These are phyloP conservation scores for Gymnocheta viridis DNA, from an alignment of 2,888 invertebrate genomes.

Conservation along the genomic window DNA sequence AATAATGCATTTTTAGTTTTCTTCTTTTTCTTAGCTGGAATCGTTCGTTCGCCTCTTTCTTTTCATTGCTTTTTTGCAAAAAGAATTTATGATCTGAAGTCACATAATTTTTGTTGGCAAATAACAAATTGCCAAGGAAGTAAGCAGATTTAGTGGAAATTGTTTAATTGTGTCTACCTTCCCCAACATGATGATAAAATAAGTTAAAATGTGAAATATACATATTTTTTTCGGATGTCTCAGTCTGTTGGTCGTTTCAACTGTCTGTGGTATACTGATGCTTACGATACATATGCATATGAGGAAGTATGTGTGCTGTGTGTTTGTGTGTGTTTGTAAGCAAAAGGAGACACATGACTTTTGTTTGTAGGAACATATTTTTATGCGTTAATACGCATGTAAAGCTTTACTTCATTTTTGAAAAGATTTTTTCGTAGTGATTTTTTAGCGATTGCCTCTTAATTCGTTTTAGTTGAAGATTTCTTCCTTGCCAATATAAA, in stretches of 20 bases:
- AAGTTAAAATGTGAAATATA: slow-evolving; percentile 64
- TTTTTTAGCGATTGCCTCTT: slow-evolving; percentile 49
- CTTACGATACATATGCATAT: neutral
- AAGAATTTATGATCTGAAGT: slow-evolving; percentile 80
- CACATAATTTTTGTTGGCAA: slow-evolving; percentile 81
- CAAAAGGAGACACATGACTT: slow-evolving; percentile 53
- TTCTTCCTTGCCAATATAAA: slow-evolving; percentile 14
- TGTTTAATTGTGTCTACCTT: slow-evolving; percentile 79
- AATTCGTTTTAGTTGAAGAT: slow-evolving; percentile 63
- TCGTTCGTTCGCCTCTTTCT: slow-evolving; percentile 39
- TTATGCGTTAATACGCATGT: slow-evolving; percentile 70
- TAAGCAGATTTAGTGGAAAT: slow-evolving; percentile 81
- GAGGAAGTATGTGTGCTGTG: neutral
- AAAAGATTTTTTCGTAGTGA: slow-evolving; percentile 44
- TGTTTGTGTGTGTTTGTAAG: slow-evolving; percentile 26
- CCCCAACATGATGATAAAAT: slow-evolving; percentile 65
- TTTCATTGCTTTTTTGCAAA: slow-evolving; percentile 71
- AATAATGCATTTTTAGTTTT: slow-evolving; percentile 48
- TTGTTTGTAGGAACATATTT: slow-evolving; percentile 57
- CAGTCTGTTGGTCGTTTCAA: neutral
- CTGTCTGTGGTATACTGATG: neutral
- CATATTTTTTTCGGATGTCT: slow-evolving; percentile 46
- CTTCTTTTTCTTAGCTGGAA: neutral
- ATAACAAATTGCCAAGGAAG: slow-evolving; percentile 81
- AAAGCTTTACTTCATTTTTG: slow-evolving; percentile 67